Base-by-base conservation (phyloP, 2,888 invertebrate species). In the Acronicta alni region DNA sequence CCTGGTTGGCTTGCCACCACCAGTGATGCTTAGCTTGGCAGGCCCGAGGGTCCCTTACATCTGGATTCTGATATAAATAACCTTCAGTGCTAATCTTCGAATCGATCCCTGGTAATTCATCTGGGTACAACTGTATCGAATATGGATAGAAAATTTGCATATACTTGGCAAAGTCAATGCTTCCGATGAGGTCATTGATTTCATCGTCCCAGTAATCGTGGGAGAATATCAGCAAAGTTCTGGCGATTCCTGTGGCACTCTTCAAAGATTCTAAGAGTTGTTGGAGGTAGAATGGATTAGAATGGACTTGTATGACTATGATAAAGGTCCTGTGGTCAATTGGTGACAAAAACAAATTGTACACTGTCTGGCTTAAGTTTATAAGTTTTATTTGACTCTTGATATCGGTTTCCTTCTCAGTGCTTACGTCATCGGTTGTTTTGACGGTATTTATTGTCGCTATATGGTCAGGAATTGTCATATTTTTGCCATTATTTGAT, bases 1-100 rank as follows among this genome's bases (percentile, higher is more conserved):
- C 72, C 26, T 75, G 74, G 48, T 78, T 82, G 3, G 67, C 59
- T 48, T 81, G 82, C 88, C 83, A 88, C 88, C 85, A 88, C 86
- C 83, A 86, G 30, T 81, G 82, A 16, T 81, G 81, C 57, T 87
- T 88, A 12, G 65, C 57, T 57, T 88, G 87, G 3, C 72, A 68
- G 0, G 75, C 53, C 0, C 26, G 44, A 14, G 67, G 46, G 32
- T 77, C 57, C 56, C 84, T 74, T 47, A 59, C 38, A 9, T 53
- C 55, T 5, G 68, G 52, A 20, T 65, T 66, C 15, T 53, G 48
- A 59, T 86, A 87, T 30, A 73, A 45, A 42, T 68, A 77, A 14
- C 72, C 75, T 5, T 65, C 67, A 0, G 44, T 58, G 58, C 85
- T 86, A n/a, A 77, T 77, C 30, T 69, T 67, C 0, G 39, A 16